Evolutionary conservation across 2,888 invertebrate species (phyloP).

Genomic region (Lysandra coridon): DNA sequence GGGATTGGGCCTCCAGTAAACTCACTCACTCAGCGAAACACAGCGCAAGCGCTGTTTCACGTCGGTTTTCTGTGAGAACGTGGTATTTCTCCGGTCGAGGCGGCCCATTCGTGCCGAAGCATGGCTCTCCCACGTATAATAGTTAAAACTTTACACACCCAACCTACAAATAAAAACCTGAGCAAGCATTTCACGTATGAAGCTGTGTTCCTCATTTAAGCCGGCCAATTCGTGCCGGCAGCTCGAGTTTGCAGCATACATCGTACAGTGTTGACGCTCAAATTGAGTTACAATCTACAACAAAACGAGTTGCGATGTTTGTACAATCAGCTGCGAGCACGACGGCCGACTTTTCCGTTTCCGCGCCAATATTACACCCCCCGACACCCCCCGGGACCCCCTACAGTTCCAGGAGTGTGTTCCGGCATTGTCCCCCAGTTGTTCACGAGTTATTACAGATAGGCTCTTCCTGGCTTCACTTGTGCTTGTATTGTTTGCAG

Average conservation of each 20-base stretch:
- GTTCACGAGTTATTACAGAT: not conserved
- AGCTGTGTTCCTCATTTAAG: not conserved
- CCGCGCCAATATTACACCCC: constrained; percentile 7
- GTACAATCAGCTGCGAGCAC: constrained; percentile 11
- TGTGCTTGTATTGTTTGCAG: not conserved
- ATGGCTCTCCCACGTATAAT: no score
- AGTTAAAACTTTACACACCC: no score
- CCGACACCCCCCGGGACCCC: not conserved
- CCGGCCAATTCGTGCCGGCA: not conserved
- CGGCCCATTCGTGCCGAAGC: no score
- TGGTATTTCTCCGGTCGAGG: no score
- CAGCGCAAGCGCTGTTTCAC: no score
- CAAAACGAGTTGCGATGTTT: constrained; percentile 8
- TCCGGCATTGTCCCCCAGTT: constrained; percentile 16
- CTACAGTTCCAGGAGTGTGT: not conserved
- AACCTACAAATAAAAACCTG: not conserved
- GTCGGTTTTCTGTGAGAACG: no score
- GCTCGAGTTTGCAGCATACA: not conserved
- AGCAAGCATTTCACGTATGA: not conserved
- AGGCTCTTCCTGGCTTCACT: not conserved
- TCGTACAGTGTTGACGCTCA: not conserved
- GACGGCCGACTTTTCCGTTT: constrained; percentile 22
- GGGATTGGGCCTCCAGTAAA: no score
- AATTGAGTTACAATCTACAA: constrained; percentile 22
- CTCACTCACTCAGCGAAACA: no score